Percentiles rank a stretch among this genome's conserved stretches.
These are phyloP conservation scores for Scolanthus callimorphus DNA, from an alignment of 92 coral and sea anemone genomes.

Conservation along the genomic window DNA sequence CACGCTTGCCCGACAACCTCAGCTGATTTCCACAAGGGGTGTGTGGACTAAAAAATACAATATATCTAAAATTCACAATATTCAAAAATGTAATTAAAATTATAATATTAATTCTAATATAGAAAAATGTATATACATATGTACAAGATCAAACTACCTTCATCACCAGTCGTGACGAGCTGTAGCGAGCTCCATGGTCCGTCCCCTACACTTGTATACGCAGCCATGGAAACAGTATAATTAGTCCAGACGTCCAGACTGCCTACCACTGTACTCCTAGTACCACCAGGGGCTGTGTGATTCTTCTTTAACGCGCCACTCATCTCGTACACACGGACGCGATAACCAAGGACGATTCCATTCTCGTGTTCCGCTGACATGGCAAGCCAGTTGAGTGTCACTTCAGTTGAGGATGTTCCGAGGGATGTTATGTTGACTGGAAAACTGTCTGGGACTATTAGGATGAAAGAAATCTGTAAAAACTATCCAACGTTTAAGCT, in stretches of 20 bases:
- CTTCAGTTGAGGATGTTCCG: slow-evolving; percentile 8
- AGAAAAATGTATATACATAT: no score
- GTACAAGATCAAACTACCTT: no score
- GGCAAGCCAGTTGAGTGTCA: slow-evolving; percentile 37
- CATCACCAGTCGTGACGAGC: slow-evolving; percentile 48
- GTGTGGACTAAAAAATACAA: no score
- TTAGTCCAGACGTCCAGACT: slow-evolving; percentile 53
- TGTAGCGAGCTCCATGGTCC: slow-evolving; percentile 48
- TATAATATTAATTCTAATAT: no score
- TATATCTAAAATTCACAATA: no score
- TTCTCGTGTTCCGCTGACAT: slow-evolving; percentile 35
- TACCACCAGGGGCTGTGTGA: slow-evolving; percentile 21
- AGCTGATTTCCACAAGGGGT: no score
- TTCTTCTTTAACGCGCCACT: slow-evolving; percentile 17
- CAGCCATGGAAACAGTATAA: slow-evolving; percentile 35
- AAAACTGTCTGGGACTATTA: slow-evolving; percentile 41
- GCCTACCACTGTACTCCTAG: slow-evolving; percentile 2
- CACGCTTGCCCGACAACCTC: no score
- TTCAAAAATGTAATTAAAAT: no score
- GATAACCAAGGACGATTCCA: slow-evolving; percentile 49
- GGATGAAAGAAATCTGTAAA: background rate
- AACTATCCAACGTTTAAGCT: background rate
- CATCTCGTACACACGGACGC: slow-evolving; percentile 13
- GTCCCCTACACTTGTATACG: slow-evolving; percentile 41
- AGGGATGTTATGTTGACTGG: slow-evolving; percentile 27